Evolutionary conservation across 2,113 vertebrate genomes (phyloP), one percentile per base, ranked within the genome.

Genomic region (Sminthopsis crassicaudata): DNA sequence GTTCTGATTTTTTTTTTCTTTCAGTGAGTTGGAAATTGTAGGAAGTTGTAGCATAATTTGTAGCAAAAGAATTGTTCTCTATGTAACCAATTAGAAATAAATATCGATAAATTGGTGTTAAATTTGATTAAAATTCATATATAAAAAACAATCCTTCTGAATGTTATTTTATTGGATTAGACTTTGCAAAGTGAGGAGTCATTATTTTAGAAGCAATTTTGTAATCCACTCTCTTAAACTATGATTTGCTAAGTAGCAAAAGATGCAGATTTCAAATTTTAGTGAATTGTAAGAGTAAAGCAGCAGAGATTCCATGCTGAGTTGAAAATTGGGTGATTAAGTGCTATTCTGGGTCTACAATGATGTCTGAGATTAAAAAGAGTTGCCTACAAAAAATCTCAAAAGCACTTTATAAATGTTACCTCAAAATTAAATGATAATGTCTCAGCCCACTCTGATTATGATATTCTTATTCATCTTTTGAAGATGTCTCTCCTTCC

Each of bases 41-140:
- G 19, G 6, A 89, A 26, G 55, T 90, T 53, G 91, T 48, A 53
- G 19, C 2, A 48, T 88, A 91, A 42, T 0, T 51, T 93, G 22
- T 30, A 14, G 48, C 90, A 0, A 14, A 91, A 94, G 52, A 0
- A 30, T 6, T n/a, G 52, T 67, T 95, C 14, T 89, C 53, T 91
- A 93, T 90, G 84, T 8, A 90, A 97, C 90, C 89, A 60, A 54
- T n/a, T 95, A 91, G 89, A 94, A 93, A 57, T 46, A 26, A 67
- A 11, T 54, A 16, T 6, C 9, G 91, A 52, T 10, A 96, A 95
- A 84, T 84, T 24, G 91, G 46, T 4, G 23, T 0, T 95, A 23
- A 91, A 16, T 8, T 96, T 95, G 46, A 90, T 76, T 55, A 92
- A 97, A 97, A 95, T 95, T 67, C 0, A 36, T 67, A 67, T 67